Evolutionary conservation across 2,888 invertebrate species (phyloP).

Genomic region (Napeogenes inachia): DNA sequence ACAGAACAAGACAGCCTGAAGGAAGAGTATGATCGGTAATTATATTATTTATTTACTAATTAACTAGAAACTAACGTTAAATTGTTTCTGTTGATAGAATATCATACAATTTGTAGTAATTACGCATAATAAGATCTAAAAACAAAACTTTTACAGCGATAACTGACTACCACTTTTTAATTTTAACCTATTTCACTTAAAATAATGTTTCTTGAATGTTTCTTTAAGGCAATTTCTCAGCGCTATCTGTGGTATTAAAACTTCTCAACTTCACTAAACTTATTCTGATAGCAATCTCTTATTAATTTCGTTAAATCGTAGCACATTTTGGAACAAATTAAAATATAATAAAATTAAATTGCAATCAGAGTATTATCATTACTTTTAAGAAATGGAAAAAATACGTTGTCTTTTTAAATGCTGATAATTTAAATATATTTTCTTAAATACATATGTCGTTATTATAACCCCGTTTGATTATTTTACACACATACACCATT

Average conservation of each 20-base stretch:
- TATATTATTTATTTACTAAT: conserved; percentile 18
- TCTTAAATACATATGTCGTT: too few species aligned
- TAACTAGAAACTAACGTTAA: too few species aligned
- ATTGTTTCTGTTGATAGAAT: too few species aligned
- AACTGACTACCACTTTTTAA: not conserved
- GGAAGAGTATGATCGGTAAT: conserved; percentile 89
- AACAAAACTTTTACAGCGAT: not conserved
- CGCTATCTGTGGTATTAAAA: conserved; percentile 4
- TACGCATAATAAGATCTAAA: not conserved
- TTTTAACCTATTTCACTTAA: not conserved
- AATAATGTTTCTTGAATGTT: conserved; percentile 6
- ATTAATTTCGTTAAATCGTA: not conserved
- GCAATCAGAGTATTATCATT: not conserved
- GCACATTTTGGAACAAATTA: not conserved
- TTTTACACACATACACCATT: not conserved
- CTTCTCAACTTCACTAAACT: not conserved
- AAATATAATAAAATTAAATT: conserved; percentile 2
- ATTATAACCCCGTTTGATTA: not conserved
- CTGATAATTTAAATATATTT: too few species aligned
- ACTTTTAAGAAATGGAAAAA: not conserved
- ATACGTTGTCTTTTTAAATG: too few species aligned
- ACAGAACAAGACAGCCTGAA: conserved; percentile 95
- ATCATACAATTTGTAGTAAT: not conserved
- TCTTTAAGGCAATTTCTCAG: not conserved
- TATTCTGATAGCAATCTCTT: not conserved